A percentile compares a stretch with the other conserved stretches of the same genome.
Conservation (phyloP, 2,888 invertebrate genomes). For the Campoplex nolae region DNA sequence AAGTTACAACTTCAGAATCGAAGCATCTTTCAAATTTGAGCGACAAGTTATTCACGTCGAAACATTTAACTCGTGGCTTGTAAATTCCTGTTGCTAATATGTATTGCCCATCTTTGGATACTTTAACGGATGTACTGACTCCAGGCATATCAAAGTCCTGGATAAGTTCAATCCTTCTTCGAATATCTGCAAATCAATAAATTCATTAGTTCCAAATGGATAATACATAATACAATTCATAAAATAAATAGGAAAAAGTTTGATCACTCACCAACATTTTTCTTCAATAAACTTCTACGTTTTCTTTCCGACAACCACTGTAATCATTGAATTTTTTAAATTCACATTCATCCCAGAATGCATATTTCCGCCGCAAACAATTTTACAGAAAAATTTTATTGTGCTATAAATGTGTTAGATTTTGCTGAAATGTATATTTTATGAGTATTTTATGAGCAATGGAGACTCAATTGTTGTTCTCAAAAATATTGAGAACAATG, state of each 20-base stretch:
- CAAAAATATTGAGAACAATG: too few species aligned
- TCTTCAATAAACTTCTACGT: conserved; percentile 92
- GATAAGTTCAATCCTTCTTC: conserved; percentile 96
- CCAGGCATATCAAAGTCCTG: conserved; percentile 99
- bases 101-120: conserved; percentile 96
- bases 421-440: too few species aligned
- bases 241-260: background rate
- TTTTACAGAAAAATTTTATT: background rate
- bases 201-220: background rate
- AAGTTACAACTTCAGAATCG: conserved; percentile 98
- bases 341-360: background rate
- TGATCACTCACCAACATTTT: conserved; percentile 89
- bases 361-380: background rate
- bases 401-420: background rate
- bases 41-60: conserved; percentile 97
- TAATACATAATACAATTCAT: background rate
- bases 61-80: conserved; percentile 98
- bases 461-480: too few species aligned
- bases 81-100: conserved; percentile 97
- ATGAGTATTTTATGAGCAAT: too few species aligned
- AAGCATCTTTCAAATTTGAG: conserved; percentile 99
- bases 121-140: conserved; percentile 92
- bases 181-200: conserved; percentile 87
- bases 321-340: conserved; percentile 75
- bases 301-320: conserved; percentile 96